phyloP scores from a whole-genome alignment of 1,140 invertebrate genomes.

The Oryctes rhinoceros region DNA sequence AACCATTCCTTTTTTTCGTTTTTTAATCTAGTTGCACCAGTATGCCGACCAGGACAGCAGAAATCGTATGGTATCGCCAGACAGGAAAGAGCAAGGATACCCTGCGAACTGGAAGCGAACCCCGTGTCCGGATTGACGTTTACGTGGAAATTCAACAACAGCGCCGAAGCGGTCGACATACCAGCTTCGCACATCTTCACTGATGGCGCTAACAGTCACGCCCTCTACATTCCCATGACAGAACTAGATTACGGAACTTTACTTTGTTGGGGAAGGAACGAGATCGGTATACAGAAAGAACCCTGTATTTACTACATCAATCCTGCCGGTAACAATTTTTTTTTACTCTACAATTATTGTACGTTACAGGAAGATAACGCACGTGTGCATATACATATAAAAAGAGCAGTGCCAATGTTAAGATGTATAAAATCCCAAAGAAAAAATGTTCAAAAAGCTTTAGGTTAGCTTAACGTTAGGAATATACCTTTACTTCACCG shows the following conservation, averaged over 20 bases:
- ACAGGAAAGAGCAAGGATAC: slow-evolving; percentile 78
- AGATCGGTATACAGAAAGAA: slow-evolving; percentile 71
- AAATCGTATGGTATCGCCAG: slow-evolving; percentile 79
- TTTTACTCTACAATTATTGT: neutral
- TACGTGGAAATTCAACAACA: slow-evolving; percentile 79
- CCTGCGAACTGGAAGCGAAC: slow-evolving; percentile 87
- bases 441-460: too few species aligned
- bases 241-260: slow-evolving; percentile 77
- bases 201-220: slow-evolving; percentile 70
- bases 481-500: too few species aligned
- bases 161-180: slow-evolving; percentile 73
- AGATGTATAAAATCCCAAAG: too few species aligned
- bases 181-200: slow-evolving; percentile 67
- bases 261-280: slow-evolving; percentile 75
- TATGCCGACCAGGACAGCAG: slow-evolving; percentile 73
- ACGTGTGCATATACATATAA: too few species aligned
- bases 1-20: neutral
- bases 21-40: slow-evolving; percentile 70
- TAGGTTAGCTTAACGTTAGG: too few species aligned
- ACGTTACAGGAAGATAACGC: too few species aligned
- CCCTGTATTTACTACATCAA: slow-evolving; percentile 78
- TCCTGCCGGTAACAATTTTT: slow-evolving; percentile 69
- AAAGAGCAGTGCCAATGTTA: too few species aligned
- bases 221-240: slow-evolving; percentile 74
- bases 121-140: slow-evolving; percentile 75